Evolutionary conservation across 2,888 invertebrate genomes (phyloP).

Genomic region (Caenorhabditis angaria): DNA sequence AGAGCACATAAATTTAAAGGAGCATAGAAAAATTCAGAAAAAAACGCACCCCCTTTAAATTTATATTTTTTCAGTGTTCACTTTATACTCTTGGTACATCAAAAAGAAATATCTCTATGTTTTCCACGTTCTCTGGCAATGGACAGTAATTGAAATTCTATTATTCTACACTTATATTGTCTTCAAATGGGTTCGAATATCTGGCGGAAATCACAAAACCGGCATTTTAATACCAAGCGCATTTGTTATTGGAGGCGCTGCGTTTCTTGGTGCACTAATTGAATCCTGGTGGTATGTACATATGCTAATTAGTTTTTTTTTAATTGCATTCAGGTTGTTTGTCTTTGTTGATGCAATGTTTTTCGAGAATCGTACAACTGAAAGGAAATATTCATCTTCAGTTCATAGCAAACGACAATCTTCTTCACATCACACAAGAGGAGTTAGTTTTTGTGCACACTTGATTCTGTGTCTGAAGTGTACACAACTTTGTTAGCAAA

Average conservation of each 20-base stretch:
- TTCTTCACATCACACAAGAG: background rate
- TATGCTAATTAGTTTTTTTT: background rate
- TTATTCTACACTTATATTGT: constrained; percentile 28
- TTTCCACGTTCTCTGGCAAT: constrained; percentile 49
- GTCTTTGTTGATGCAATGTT: constrained; percentile 52
- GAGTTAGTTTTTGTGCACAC: background rate
- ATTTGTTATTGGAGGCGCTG: constrained; percentile 18
- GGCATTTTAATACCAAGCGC: constrained; percentile 41
- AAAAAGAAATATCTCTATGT: constrained; percentile 29
- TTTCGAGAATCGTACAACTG: constrained; percentile 15
- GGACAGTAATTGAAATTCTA: constrained; percentile 43
- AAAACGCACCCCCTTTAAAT: constrained; percentile 4
- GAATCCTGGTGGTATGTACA: constrained; percentile 49
- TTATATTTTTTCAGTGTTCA: constrained; percentile 25
- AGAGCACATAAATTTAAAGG: too few relatives aligned
- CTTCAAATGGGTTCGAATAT: constrained; percentile 15
- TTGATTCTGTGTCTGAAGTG: too few relatives aligned
- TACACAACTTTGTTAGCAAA: background rate
- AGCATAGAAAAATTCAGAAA: background rate
- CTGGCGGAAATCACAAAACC: background rate
- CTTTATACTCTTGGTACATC: constrained; percentile 37
- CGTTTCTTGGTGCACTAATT: constrained; percentile 26
- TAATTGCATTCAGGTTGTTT: constrained; percentile 37
- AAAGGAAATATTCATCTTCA: constrained; percentile 12
- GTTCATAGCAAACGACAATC: constrained; percentile 9